phyloP scores from a whole-genome alignment of 2,113 vertebrate species.

The Cettia cetti region DNA sequence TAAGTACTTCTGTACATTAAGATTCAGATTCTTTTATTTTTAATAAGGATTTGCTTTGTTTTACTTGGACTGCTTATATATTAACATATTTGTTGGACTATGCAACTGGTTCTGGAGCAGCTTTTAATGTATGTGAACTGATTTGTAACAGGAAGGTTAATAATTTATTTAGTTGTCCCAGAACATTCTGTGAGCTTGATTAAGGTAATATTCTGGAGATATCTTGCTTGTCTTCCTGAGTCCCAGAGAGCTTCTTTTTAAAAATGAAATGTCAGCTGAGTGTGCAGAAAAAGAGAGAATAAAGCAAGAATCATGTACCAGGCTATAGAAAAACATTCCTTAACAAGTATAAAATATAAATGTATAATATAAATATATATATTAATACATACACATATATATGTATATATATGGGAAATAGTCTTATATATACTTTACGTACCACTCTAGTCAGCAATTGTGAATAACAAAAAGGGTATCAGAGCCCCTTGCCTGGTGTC shows the following conservation, averaged over 20 bases:
- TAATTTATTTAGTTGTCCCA: background rate
- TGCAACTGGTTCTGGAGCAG: rapidly evolving
- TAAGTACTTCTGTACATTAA: background rate
- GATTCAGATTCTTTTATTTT: background rate
- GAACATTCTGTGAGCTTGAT: background rate
- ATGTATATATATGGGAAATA: background rate
- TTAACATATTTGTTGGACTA: background rate
- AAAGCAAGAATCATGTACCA: background rate
- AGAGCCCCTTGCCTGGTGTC: background rate
- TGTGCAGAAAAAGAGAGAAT: background rate
- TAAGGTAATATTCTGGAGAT: background rate
- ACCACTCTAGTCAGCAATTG: background rate
- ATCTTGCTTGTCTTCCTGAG: background rate
- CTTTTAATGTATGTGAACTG: background rate
- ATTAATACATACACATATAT: background rate
- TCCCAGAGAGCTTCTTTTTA: background rate
- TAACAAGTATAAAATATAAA: background rate
- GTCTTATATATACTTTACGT: background rate
- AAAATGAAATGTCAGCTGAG: background rate
- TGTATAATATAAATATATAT: background rate
- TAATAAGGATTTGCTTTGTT: background rate
- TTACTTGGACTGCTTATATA: background rate
- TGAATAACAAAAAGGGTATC: background rate
- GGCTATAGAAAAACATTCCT: background rate
- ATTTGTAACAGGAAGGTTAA: background rate